phyloP scores from a whole-genome alignment of 2,888 invertebrate genomes.

The Scaptomyza cyrtandrae region DNA sequence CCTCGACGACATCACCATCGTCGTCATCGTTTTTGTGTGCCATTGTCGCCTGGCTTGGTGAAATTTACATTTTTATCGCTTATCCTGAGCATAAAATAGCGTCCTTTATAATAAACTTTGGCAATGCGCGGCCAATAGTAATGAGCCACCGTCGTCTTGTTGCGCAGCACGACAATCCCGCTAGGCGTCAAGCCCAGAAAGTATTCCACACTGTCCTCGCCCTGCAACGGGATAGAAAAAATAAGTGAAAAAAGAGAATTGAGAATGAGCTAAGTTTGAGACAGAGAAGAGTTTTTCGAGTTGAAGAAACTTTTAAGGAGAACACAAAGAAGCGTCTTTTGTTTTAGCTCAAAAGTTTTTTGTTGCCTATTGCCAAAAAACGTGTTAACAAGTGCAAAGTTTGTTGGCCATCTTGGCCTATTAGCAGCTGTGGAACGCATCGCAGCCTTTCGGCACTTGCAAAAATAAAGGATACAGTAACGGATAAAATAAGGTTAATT shows the following conservation, averaged over 20 bases:
- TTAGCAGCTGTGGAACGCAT: slow-evolving; percentile 64
- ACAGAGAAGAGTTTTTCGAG: slow-evolving; percentile 16
- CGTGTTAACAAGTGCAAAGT: slow-evolving; percentile 71
- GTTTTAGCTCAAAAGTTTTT: slow-evolving; percentile 71
- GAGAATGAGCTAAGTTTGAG: slow-evolving; percentile 40
- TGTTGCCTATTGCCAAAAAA: slow-evolving; percentile 61
- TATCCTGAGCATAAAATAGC: slow-evolving; percentile 97
- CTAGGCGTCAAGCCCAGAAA: slow-evolving; percentile 97
- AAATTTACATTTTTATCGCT: slow-evolving; percentile 96
- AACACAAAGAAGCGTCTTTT: slow-evolving; percentile 43
- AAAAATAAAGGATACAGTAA: too few species aligned
- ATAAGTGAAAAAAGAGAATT: slow-evolving; percentile 34
- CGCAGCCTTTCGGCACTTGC: slow-evolving; percentile 42
- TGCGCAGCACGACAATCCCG: slow-evolving; percentile 96
- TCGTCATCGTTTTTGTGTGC: slow-evolving; percentile 31
- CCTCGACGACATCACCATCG: slow-evolving; percentile 8
- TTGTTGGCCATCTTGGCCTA: slow-evolving; percentile 54
- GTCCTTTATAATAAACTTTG: slow-evolving; percentile 97
- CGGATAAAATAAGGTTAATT: neutral
- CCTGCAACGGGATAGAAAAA: slow-evolving; percentile 86
- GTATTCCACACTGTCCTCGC: slow-evolving; percentile 98
- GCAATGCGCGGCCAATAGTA: slow-evolving; percentile 99
- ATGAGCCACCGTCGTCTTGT: slow-evolving; percentile 98
- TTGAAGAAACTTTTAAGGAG: slow-evolving; percentile 37
- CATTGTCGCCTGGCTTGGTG: slow-evolving; percentile 55